Conservation (phyloP, 1,140 invertebrate species). For the Heliconius hermathena region DNA sequence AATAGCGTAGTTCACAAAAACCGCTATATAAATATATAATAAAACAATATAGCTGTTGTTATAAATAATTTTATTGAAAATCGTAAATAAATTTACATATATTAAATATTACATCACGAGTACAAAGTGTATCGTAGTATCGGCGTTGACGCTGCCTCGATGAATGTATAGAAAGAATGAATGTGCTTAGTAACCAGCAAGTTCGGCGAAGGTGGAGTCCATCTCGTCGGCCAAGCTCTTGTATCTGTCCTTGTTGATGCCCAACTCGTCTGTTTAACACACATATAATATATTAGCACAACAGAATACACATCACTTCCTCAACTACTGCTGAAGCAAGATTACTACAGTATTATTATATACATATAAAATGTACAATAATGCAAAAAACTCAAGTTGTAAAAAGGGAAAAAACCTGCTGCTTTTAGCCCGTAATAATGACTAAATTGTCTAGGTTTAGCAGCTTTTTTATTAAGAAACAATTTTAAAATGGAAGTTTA, state of each 20-base stretch:
- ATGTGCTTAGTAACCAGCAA: conserved; percentile 90
- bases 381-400: background rate
- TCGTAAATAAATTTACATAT: conserved; percentile 82
- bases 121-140: conserved; percentile 50
- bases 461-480: background rate
- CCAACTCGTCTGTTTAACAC: conserved; percentile 92
- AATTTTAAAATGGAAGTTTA: background rate
- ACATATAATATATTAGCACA: conserved; percentile 22
- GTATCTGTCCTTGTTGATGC: conserved; percentile 99
- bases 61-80: conserved; percentile 82
- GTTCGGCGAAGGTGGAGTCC: conserved; percentile 98
- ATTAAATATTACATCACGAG: conserved; percentile 81
- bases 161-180: conserved; percentile 49
- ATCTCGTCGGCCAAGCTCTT: conserved; percentile 97
- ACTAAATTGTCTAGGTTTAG: background rate
- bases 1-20: no score
- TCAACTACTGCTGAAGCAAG: background rate
- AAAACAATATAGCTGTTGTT: conserved; percentile 47
- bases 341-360: background rate
- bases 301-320: background rate
- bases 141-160: conserved; percentile 45
- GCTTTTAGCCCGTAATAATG: background rate
- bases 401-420: background rate
- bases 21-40: background rate
- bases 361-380: background rate